Evolutionary conservation across 2,113 vertebrate genomes (phyloP).

Genomic region (Gambusia affinis): DNA sequence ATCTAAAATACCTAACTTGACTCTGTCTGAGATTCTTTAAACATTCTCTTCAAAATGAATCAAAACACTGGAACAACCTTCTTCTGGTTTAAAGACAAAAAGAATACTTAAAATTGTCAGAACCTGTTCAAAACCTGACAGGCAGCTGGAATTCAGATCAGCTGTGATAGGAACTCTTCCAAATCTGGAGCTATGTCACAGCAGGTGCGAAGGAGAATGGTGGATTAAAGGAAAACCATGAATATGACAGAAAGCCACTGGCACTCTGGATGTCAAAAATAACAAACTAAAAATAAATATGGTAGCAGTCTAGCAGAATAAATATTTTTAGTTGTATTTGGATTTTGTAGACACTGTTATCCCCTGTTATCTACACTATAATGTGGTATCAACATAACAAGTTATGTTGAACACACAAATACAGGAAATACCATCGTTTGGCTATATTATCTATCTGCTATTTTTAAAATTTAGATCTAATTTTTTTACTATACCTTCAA

Average conservation of each 20-base stretch:
- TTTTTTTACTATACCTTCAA: background rate
- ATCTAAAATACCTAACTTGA: slow-evolving; percentile 8
- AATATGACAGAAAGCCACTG: slow-evolving; percentile 20
- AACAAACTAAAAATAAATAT: background rate
- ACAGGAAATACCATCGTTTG: background rate
- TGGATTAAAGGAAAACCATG: slow-evolving; percentile 35
- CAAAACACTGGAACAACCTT: slow-evolving; percentile 32
- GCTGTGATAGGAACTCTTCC: slow-evolving; percentile 9
- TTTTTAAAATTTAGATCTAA: background rate
- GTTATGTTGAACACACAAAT: too few species aligned
- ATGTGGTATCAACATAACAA: background rate
- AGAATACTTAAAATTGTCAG: slow-evolving; percentile 24
- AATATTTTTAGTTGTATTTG: background rate
- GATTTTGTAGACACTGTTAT: background rate
- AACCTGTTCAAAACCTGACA: slow-evolving; percentile 22
- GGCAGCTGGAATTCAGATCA: slow-evolving; percentile 7
- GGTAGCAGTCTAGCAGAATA: background rate
- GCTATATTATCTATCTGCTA: background rate
- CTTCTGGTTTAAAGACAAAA: background rate
- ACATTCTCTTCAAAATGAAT: slow-evolving; percentile 22
- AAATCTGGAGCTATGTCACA: slow-evolving; percentile 11
- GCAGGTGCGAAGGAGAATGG: slow-evolving; percentile 33
- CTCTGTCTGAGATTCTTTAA: slow-evolving; percentile 6
- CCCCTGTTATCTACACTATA: background rate
- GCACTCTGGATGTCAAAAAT: slow-evolving; percentile 6